phyloP scores from a whole-genome alignment of 2,797 vertebrate genomes.

The Austrolebias charrua region DNA sequence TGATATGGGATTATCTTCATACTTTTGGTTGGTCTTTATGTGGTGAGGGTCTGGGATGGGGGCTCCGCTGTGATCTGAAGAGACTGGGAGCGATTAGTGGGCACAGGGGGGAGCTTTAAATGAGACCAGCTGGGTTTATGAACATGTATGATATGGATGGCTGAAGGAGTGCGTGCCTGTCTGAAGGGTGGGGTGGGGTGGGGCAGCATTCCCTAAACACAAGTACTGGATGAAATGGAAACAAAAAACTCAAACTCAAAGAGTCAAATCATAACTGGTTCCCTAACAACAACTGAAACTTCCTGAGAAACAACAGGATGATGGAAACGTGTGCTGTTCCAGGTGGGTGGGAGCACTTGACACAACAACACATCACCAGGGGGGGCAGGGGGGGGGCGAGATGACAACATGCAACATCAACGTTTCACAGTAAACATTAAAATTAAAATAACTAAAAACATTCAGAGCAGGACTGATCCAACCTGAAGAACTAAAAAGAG shows the following conservation, averaged over 20 bases:
- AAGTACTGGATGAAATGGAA: slow-evolving; percentile 64
- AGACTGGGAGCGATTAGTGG: slow-evolving; percentile 67
- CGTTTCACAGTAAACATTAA: slow-evolving; percentile 23
- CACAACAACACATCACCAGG: slow-evolving; percentile 57
- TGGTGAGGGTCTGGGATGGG: slow-evolving; percentile 30
- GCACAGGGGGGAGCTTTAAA: slow-evolving; percentile 50
- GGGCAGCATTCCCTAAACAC: slow-evolving; percentile 65
- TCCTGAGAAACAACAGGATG: slow-evolving; percentile 62
- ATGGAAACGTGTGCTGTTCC: slow-evolving; percentile 68
- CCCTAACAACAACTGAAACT: slow-evolving; percentile 49
- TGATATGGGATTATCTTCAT: slow-evolving; percentile 34
- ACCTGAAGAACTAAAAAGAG: no score
- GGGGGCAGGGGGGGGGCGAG: slow-evolving; percentile 45
- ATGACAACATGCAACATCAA: slow-evolving; percentile 76
- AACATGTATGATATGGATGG: slow-evolving; percentile 52
- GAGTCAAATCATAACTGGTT: slow-evolving; percentile 12
- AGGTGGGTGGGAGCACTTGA: slow-evolving; percentile 57
- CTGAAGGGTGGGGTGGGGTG: slow-evolving; percentile 37
- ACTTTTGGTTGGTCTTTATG: slow-evolving; percentile 27
- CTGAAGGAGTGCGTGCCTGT: slow-evolving; percentile 31
- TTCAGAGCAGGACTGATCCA: no score
- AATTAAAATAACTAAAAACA: no score
- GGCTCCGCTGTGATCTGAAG: slow-evolving; percentile 62
- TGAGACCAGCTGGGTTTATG: no score
- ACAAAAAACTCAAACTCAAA: slow-evolving; percentile 40